A percentile compares a stretch with the other conserved stretches of the same genome.
Evolutionary conservation across 2,797 vertebrate species (phyloP).

Genomic region (Centroberyx gerrardi): DNA sequence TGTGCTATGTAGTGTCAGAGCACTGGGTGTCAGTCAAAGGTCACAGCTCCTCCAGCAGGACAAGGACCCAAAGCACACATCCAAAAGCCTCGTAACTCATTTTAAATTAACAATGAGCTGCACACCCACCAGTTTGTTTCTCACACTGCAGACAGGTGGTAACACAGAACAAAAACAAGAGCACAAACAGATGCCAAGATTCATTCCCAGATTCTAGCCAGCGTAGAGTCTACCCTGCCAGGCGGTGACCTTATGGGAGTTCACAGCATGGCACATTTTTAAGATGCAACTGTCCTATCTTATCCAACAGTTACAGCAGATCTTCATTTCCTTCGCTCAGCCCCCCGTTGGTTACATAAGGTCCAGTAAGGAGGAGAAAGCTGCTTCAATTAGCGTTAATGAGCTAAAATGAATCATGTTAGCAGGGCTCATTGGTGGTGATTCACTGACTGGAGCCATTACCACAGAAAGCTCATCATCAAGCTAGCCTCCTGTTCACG

Average conservation of each 20-base stretch:
- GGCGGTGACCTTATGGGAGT: background rate
- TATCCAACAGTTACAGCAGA: background rate
- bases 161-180: background rate
- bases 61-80: too few species aligned
- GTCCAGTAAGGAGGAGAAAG: slow-evolving; percentile 45
- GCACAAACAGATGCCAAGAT: background rate
- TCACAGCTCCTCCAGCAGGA: too few species aligned
- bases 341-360: slow-evolving; percentile 7
- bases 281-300: slow-evolving; percentile 10
- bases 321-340: slow-evolving; percentile 8
- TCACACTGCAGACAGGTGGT: too few species aligned
- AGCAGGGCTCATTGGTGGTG: slow-evolving; percentile 54
- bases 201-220: background rate
- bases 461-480: slow-evolving; percentile 55
- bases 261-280: slow-evolving; percentile 12
- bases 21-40: background rate
- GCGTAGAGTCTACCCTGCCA: background rate
- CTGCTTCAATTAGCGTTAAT: slow-evolving; percentile 66
- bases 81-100: too few species aligned
- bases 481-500: slow-evolving; percentile 21
- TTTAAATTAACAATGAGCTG: too few species aligned
- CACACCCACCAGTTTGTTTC: too few species aligned
- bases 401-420: slow-evolving; percentile 66
- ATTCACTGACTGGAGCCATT: slow-evolving; percentile 63
- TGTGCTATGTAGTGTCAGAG: background rate